Base-by-base conservation (phyloP, 2,113 vertebrate genomes). In the Thomomys bottae region DNA sequence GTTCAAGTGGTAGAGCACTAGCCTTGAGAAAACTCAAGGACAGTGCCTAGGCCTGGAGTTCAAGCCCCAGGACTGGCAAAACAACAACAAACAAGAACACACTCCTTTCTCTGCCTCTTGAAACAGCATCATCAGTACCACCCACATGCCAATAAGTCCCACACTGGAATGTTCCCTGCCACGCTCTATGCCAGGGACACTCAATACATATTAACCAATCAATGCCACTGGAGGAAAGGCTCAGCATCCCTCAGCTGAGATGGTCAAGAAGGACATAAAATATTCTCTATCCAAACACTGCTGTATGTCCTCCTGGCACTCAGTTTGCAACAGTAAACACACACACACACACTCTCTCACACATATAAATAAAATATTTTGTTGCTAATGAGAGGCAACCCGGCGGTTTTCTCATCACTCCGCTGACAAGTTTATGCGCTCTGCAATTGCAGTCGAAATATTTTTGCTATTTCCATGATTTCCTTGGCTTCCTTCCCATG, bases 401-500 rank as follows among this genome's bases (percentile, higher is more conserved):
- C 88, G 54, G 89, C 83, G 94, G 94, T 93, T 96, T 96, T 94
- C 94, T 95, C 88, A 90, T 94, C 95, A 93, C 90, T 67, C 77
- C 36, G 12, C 38, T 93, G 94, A 96, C 96, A 96, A 88, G 94
- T 96, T 96, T 94, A 96, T 89, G 68, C 36, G 92, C 76, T 92
- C 79, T 63, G 88, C 93, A 81, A 95, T 6, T 54, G 93, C 77
- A 94, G 95, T 93, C 54, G 93, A 97, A 96, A 97, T 96, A 96
- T 96, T 97, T 96, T 93, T 94, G 90, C 90, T 95, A 88, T 95
- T 96, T 93, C 92, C 88, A 83, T 93, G 68, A 97, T 94, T 94
- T 96, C 84, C 86, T 91, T 96, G 96, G 96, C 94, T 95, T 88
- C 76, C 26, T 77, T 96, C 94, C 95, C 59, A 18, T 92, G 90